phyloP scores from a whole-genome alignment of 2,113 vertebrate species.

The Lampris incognitus region DNA sequence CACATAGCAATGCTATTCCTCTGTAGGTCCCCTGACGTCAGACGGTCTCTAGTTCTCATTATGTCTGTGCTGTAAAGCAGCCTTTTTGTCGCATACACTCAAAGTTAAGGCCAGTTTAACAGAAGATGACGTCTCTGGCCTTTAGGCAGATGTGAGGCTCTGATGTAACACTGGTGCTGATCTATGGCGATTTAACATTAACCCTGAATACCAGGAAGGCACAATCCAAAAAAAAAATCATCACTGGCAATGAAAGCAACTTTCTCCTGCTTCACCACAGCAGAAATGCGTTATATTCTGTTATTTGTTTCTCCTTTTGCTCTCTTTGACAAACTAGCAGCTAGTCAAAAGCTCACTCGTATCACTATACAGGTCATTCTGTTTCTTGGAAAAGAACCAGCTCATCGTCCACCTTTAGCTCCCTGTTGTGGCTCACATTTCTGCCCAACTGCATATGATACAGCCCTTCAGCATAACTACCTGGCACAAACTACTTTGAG shows the following conservation, averaged over 20 bases:
- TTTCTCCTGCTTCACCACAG: neutral
- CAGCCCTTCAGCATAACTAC: neutral
- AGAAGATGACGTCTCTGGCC: slow-evolving; percentile 64
- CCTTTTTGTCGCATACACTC: no score
- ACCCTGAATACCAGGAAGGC: slow-evolving; percentile 2
- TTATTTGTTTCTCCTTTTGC: slow-evolving; percentile 20
- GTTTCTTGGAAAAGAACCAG: slow-evolving; percentile 25
- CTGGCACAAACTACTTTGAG: neutral
- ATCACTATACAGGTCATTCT: no score
- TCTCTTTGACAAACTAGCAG: slow-evolving; percentile 19
- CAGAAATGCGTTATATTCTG: slow-evolving; percentile 20
- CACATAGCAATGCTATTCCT: slow-evolving; percentile 34
- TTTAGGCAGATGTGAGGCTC: slow-evolving; percentile 66
- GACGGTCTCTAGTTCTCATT: slow-evolving; percentile 30
- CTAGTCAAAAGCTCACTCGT: slow-evolving; percentile 12
- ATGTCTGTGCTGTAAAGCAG: no score
- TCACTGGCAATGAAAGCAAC: slow-evolving; percentile 9
- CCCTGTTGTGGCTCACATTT: slow-evolving; percentile 35
- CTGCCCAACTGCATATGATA: slow-evolving; percentile 10
- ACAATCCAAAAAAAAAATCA: slow-evolving; percentile 38
- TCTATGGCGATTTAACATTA: slow-evolving; percentile 47
- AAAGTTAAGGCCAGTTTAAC: slow-evolving; percentile 54
- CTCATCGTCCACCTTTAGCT: slow-evolving; percentile 15
- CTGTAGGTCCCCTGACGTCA: slow-evolving; percentile 42
- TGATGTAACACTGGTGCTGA: slow-evolving; percentile 20